Conservation (phyloP, 2,113 vertebrate species). For the Coreoperca whiteheadi region DNA sequence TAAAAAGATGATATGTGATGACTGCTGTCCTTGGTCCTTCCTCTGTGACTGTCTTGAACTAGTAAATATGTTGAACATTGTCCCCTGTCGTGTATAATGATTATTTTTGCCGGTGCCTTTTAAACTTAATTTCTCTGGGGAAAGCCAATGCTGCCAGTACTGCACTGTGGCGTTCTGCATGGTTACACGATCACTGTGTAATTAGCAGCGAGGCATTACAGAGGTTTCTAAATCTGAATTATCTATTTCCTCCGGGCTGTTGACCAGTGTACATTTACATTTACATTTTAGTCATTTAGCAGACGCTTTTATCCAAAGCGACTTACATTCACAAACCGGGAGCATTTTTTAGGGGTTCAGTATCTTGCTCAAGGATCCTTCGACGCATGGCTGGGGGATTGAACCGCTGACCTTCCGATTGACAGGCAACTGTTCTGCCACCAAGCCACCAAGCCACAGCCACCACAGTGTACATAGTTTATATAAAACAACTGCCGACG, state of each 20-base stretch:
- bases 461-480: slow-evolving; percentile 10
- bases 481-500: not conserved
- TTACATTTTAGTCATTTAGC: no score
- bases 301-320: no score
- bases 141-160: slow-evolving; percentile 19
- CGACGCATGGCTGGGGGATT: no score
- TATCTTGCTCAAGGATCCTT: no score
- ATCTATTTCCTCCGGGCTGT: slow-evolving; percentile 26
- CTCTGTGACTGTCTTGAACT: not conserved
- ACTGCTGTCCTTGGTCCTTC: not conserved
- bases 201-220: slow-evolving; percentile 33
- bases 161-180: slow-evolving; percentile 38
- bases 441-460: no score
- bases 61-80: slow-evolving; percentile 6
- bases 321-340: no score
- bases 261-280: not conserved
- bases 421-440: no score
- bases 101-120: slow-evolving; percentile 48
- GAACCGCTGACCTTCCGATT: no score
- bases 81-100: slow-evolving; percentile 20
- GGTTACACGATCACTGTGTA: slow-evolving; percentile 56
- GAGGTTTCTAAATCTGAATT: slow-evolving; percentile 48
- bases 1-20: not conserved
- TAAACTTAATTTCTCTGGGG: slow-evolving; percentile 60
- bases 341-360: no score